These are phyloP conservation scores for Notoglanidium macrostoma DNA, from an alignment of 2,797 vertebrate genomes.

Conservation along the genomic window DNA sequence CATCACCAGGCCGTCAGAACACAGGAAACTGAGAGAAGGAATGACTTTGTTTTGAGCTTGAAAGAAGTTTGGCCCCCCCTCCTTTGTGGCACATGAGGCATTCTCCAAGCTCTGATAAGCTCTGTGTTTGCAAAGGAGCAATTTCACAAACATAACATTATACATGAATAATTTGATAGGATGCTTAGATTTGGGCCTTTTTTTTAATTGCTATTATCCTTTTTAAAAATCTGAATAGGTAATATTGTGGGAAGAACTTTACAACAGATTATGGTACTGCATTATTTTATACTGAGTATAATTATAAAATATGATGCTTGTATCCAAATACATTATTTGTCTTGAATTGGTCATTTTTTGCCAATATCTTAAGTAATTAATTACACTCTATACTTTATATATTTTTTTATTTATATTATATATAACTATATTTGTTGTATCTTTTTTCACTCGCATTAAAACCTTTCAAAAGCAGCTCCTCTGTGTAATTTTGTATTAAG, in stretches of 20 bases:
- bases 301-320: not conserved
- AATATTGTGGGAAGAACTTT: not conserved
- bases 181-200: not conserved
- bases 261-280: not conserved
- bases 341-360: not conserved
- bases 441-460: not conserved
- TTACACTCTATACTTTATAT: not conserved
- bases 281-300: not conserved
- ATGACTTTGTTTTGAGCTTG: conserved; percentile 32
- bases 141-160: not conserved
- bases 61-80: conserved; percentile 6
- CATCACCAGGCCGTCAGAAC: conserved; percentile 44
- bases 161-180: not conserved
- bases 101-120: conserved; percentile 17
- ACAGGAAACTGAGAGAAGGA: conserved; percentile 43
- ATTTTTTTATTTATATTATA: not conserved
- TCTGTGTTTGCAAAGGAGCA: not conserved
- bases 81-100: not conserved
- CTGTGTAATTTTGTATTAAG: not conserved
- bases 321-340: not conserved
- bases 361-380: not conserved
- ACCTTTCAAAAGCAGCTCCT: not conserved
- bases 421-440: not conserved
- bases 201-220: not conserved
- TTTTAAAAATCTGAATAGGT: not conserved